Evolutionary conservation across 2,113 vertebrate genomes (phyloP).

Genomic region (Stegostoma tigrinum): DNA sequence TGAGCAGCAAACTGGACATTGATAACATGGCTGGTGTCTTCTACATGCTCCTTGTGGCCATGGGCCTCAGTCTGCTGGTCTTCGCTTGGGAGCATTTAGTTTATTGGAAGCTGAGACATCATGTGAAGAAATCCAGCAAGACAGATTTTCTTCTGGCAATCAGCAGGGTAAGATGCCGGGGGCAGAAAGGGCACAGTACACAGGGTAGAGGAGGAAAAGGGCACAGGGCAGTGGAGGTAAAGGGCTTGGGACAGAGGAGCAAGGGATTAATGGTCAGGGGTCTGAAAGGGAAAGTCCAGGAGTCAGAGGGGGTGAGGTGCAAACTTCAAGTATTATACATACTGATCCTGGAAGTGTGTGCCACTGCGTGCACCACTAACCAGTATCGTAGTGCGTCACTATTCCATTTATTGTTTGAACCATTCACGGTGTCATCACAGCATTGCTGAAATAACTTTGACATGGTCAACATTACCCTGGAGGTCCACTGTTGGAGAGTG

Average conservation of each 20-base stretch:
- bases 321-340: not conserved
- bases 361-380: not conserved
- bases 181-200: constrained; percentile 56
- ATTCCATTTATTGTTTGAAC: not conserved
- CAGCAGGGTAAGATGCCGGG: constrained; percentile 69
- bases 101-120: constrained; percentile 91
- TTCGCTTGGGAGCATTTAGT: constrained; percentile 95
- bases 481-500: not conserved
- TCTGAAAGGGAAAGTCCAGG: not conserved
- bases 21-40: constrained; percentile 99
- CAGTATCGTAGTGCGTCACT: not conserved
- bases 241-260: constrained; percentile 66
- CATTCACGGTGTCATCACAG: not conserved
- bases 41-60: constrained; percentile 97
- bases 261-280: constrained; percentile 17
- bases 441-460: not conserved
- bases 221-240: not conserved
- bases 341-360: not conserved
- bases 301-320: not conserved
- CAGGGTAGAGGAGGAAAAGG: not conserved
- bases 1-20: constrained; percentile 97
- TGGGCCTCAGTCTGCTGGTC: constrained; percentile 91
- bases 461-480: not conserved
- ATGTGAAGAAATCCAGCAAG: constrained; percentile 67
- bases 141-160: constrained; percentile 87